Conservation (phyloP, 2,113 vertebrate genomes). For the Cynoglossus semilaevis region DNA sequence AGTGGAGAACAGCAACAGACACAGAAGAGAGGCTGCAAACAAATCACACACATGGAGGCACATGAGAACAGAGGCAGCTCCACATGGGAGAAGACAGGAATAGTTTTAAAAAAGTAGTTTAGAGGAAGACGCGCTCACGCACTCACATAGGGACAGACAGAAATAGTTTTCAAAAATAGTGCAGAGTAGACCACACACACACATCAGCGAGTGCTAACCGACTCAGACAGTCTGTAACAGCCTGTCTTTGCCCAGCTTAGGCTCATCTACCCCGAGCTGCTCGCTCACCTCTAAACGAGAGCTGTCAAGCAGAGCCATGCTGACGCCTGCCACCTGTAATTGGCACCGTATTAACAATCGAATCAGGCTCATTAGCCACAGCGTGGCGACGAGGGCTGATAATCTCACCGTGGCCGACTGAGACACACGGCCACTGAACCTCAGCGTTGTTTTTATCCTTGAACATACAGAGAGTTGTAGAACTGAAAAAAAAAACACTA, state of each 20-base stretch:
- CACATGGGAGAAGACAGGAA: conserved; percentile 4
- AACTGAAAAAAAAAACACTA: conserved; percentile 81
- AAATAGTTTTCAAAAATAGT: background rate
- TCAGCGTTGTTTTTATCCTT: too few species aligned
- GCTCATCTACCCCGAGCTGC: conserved; percentile 50
- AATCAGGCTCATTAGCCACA: conserved; percentile 85
- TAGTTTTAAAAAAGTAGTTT: conserved; percentile 8
- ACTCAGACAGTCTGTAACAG: conserved; percentile 55
- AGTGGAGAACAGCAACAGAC: conserved; percentile 18
- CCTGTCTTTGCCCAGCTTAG: conserved; percentile 55
- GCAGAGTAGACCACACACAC: conserved; percentile 9
- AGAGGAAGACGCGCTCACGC: conserved; percentile 12
- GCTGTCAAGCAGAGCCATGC: conserved; percentile 61
- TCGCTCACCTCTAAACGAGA: conserved; percentile 66
- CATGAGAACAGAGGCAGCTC: conserved; percentile 1
- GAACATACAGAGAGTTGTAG: conserved; percentile 44
- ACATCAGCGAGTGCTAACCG: conserved; percentile 30
- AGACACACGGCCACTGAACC: conserved; percentile 55
- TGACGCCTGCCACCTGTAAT: conserved; percentile 80
- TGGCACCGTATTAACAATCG: conserved; percentile 88
- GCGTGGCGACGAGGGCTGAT: conserved; percentile 80
- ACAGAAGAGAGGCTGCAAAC: conserved; percentile 9
- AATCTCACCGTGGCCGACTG: conserved; percentile 62
- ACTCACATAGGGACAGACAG: conserved; percentile 11
- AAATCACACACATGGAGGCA: conserved; percentile 21